A percentile compares a stretch with the other conserved stretches of the same genome.
Conservation (phyloP, 1,140 invertebrate species). For the Probaryconus sp. region DNA sequence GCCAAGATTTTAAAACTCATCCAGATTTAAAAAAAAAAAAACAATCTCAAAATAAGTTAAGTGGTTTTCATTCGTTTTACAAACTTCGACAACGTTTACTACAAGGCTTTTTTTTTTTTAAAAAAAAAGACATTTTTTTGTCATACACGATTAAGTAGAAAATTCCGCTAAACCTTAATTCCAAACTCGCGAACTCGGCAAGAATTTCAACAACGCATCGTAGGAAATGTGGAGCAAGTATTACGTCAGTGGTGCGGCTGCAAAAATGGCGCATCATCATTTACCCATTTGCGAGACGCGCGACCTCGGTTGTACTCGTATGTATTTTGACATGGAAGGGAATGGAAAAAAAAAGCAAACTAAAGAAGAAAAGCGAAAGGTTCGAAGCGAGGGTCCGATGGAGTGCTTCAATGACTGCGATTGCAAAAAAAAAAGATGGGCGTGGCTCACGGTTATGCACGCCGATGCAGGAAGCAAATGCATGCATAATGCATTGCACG, state of each 20-base stretch:
- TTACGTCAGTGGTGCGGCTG: conserved; percentile 36
- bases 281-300: conserved; percentile 31
- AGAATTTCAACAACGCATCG: conserved; percentile 44
- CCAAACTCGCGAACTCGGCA: conserved; percentile 6
- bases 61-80: too few species aligned
- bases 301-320: conserved; percentile 46
- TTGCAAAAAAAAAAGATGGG: conserved; percentile 58
- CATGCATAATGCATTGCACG: conserved; percentile 65
- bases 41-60: too few species aligned
- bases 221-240: conserved; percentile 45
- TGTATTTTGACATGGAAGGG: conserved; percentile 15
- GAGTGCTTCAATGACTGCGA: conserved; percentile 36
- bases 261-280: conserved; percentile 52
- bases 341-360: conserved; percentile 12
- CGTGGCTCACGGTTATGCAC: conserved; percentile 60
- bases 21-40: too few species aligned
- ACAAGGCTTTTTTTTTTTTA: too few species aligned
- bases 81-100: too few species aligned
- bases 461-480: conserved; percentile 58
- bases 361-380: conserved; percentile 26
- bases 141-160: conserved; percentile 30
- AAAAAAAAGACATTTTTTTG: conserved; percentile 21
- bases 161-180: conserved; percentile 29
- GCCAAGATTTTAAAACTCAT: too few species aligned
- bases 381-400: conserved; percentile 4